Evolutionary conservation across 2,888 invertebrate species (phyloP).

Genomic region (Scelioninae gen. 1): DNA sequence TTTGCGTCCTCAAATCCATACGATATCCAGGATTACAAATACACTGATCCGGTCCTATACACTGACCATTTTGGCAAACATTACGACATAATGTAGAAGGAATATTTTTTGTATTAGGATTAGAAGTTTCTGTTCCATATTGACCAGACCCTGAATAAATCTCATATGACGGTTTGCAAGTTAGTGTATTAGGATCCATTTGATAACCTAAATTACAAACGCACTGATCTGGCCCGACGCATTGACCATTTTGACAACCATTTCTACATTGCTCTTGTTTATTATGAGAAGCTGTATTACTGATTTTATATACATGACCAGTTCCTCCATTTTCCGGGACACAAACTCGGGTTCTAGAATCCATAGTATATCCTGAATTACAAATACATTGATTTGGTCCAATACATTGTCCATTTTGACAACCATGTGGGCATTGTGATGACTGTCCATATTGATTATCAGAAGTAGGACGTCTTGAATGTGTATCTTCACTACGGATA

Average conservation of each 20-base stretch:
- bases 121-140: no score
- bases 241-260: slow-evolving; percentile 80
- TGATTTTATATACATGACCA: no score
- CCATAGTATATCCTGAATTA: slow-evolving; percentile 82
- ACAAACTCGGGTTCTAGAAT: slow-evolving; percentile 30
- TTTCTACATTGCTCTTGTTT: slow-evolving; percentile 6
- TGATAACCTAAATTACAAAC: slow-evolving; percentile 82
- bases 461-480: no score
- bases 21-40: slow-evolving; percentile 85
- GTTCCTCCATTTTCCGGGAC: no score
- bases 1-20: slow-evolving; percentile 13
- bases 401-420: slow-evolving; percentile 84
- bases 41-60: slow-evolving; percentile 84
- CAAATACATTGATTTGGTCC: slow-evolving; percentile 86
- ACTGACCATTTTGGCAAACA: slow-evolving; percentile 81
- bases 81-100: slow-evolving; percentile 44
- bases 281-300: neutral
- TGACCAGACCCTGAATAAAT: no score
- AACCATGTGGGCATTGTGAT: slow-evolving; percentile 77
- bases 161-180: neutral
- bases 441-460: slow-evolving; percentile 2
- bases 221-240: slow-evolving; percentile 83
- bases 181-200: slow-evolving; percentile 22
- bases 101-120: no score
- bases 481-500: slow-evolving; percentile 55